Evolutionary conservation across 2,113 vertebrate species (phyloP).

Genomic region (Stegastes partitus): DNA sequence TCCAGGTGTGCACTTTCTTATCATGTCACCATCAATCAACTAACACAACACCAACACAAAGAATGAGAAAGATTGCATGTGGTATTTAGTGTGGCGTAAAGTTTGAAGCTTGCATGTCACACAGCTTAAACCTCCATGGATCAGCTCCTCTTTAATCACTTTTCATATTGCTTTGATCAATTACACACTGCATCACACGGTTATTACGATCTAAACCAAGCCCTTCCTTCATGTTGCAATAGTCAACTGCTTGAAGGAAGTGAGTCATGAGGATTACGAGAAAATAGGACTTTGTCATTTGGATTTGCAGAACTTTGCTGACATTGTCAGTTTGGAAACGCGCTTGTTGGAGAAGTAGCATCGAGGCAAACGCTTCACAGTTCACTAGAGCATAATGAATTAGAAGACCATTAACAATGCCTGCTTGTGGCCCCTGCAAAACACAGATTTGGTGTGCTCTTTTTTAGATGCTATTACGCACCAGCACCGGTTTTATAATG

Average conservation of each 20-base stretch:
- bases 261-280: slow-evolving; percentile 55
- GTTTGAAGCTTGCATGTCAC: not conserved
- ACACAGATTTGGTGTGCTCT: not conserved
- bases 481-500: not conserved
- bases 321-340: slow-evolving; percentile 42
- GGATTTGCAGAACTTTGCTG: slow-evolving; percentile 50
- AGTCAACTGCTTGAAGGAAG: slow-evolving; percentile 30
- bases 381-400: slow-evolving; percentile 30
- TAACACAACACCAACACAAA: no score
- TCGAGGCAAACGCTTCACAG: slow-evolving; percentile 34
- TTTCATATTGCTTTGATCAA: not conserved
- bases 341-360: slow-evolving; percentile 20
- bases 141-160: not conserved
- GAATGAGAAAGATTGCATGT: not conserved
- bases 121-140: not conserved
- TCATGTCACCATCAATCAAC: no score
- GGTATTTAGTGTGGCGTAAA: not conserved
- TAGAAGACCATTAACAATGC: slow-evolving; percentile 1
- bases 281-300: slow-evolving; percentile 32
- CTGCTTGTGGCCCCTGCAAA: not conserved
- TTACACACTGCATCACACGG: not conserved
- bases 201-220: slow-evolving; percentile 16
- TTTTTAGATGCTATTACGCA: not conserved
- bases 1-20: no score
- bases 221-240: slow-evolving; percentile 47